Conservation (phyloP, 2,113 vertebrate genomes). For the Fulmarus glacialis region DNA sequence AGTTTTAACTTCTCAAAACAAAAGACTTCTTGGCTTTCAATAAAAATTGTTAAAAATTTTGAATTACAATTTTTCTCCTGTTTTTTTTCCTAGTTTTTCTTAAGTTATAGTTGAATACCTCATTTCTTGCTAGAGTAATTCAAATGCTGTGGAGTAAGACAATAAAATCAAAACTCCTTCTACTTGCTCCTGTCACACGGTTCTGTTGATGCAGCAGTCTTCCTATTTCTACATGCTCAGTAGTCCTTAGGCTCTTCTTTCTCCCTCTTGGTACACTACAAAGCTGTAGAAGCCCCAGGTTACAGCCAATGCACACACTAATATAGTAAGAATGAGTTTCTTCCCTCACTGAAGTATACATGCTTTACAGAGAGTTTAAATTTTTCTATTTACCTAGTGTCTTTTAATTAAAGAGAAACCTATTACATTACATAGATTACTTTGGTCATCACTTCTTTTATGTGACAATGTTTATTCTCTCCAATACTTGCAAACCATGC, state of each 20-base stretch:
- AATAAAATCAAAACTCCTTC: neutral
- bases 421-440: neutral
- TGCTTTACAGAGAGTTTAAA: neutral
- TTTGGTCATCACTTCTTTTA: neutral
- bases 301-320: fast-evolving
- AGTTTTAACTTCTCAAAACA: neutral
- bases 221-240: neutral
- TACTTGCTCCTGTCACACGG: neutral
- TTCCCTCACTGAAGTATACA: neutral
- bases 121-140: neutral
- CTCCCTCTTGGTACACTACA: neutral
- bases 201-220: neutral
- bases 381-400: neutral
- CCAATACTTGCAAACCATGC: neutral
- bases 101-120: neutral
- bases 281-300: neutral
- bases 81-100: neutral
- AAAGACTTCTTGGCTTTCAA: neutral
- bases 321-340: neutral
- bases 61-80: neutral
- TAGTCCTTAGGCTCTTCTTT: neutral
- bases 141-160: neutral
- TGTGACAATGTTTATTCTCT: neutral
- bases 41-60: neutral
- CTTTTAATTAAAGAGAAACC: neutral